phyloP scores from a whole-genome alignment of 2,797 vertebrate species.

The Acridotheres tristis region DNA sequence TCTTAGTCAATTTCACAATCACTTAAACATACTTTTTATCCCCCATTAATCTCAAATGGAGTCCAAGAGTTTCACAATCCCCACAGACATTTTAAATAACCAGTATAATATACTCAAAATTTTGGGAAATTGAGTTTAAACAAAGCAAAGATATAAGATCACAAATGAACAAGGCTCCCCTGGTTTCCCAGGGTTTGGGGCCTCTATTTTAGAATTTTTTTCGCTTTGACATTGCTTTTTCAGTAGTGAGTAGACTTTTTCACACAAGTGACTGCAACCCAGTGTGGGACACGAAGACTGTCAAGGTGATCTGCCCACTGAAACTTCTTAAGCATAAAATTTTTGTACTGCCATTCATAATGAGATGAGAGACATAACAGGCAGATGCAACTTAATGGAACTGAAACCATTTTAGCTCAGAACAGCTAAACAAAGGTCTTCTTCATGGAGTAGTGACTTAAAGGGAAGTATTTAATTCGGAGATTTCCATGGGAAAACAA shows the following conservation, averaged over 20 bases:
- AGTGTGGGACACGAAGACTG: background rate
- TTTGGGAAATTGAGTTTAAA: background rate
- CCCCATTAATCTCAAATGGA: background rate
- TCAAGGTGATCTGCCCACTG: background rate
- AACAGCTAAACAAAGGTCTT: background rate
- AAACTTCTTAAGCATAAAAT: background rate
- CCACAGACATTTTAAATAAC: background rate
- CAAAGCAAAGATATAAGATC: background rate
- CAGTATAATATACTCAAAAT: background rate
- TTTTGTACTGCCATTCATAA: background rate
- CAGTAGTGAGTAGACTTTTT: background rate
- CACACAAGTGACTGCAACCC: background rate
- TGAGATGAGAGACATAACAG: background rate
- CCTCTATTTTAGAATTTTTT: background rate
- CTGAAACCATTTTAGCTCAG: background rate
- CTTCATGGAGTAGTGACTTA: background rate
- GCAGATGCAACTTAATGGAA: background rate
- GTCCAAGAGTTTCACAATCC: background rate
- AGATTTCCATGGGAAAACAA: slow-evolving; percentile 55
- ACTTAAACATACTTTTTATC: background rate
- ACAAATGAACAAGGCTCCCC: background rate
- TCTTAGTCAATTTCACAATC: background rate
- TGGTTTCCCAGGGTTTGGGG: background rate
- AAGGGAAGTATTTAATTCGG: slow-evolving; percentile 35
- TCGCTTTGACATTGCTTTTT: background rate